Conservation (phyloP, 2,888 invertebrate genomes). For the Thelaira solivaga region DNA sequence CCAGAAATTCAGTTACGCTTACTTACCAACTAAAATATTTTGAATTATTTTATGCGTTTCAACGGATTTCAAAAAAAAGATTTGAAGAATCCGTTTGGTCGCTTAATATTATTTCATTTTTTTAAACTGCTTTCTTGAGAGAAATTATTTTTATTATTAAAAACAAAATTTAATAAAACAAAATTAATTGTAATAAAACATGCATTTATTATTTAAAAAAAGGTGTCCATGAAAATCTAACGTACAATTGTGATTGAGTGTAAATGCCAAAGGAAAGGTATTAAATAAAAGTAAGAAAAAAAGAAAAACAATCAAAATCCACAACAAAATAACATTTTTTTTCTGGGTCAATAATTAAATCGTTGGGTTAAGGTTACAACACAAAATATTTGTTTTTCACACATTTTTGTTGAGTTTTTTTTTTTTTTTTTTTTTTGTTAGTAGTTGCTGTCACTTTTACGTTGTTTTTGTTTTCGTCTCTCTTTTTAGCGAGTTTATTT, state of each 20-base stretch:
- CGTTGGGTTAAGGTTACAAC: slow-evolving; percentile 61
- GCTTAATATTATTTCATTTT: slow-evolving; percentile 61
- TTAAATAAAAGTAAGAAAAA: slow-evolving; percentile 9
- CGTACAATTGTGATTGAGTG: neutral
- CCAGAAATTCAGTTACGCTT: neutral
- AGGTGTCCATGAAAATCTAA: neutral
- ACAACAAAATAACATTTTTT: neutral
- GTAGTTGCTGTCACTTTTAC: too few relatives aligned
- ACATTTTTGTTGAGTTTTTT: slow-evolving; percentile 4
- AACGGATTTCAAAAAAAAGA: slow-evolving; percentile 57
- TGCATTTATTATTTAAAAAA: slow-evolving; percentile 30
- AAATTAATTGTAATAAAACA: slow-evolving; percentile 35
- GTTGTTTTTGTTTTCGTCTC: slow-evolving; percentile 6
- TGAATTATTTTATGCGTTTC: slow-evolving; percentile 47
- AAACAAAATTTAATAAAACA: neutral
- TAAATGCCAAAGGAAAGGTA: neutral
- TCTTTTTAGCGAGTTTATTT: neutral
- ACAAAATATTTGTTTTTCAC: neutral
- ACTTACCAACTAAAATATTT: slow-evolving; percentile 56
- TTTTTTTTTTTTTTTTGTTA: neutral
- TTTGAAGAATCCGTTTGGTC: slow-evolving; percentile 60
- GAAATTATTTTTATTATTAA: neutral
- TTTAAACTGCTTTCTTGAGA: slow-evolving; percentile 27
- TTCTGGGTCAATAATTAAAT: slow-evolving; percentile 59
- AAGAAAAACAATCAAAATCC: slow-evolving; percentile 1